Conservation (phyloP, 2,888 invertebrate species). For the Linyphia triangularis region DNA sequence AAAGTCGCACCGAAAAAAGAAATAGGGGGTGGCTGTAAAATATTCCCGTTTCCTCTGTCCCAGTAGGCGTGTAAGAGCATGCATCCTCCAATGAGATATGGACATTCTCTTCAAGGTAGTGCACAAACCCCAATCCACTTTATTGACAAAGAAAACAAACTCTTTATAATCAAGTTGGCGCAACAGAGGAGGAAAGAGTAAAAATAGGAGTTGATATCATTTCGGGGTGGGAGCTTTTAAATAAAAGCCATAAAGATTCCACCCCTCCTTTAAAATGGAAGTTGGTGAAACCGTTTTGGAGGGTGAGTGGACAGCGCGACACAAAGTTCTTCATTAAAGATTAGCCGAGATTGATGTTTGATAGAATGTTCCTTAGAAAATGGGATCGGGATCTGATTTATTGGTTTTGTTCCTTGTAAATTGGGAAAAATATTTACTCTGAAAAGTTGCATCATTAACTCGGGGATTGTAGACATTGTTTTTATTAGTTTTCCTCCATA, state of each 20-base stretch:
- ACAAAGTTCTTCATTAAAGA: constrained; percentile 41
- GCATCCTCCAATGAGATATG: constrained; percentile 35
- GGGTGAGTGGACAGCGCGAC: background rate
- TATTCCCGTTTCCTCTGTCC: constrained; percentile 55
- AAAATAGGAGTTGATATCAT: constrained; percentile 66
- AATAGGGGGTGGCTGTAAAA: constrained; percentile 60
- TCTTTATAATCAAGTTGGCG: constrained; percentile 60
- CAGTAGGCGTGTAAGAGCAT: constrained; percentile 45
- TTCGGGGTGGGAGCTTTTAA: constrained; percentile 11
- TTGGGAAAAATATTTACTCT: constrained; percentile 46
- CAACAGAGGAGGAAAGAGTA: constrained; percentile 37
- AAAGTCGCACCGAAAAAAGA: constrained; percentile 34
- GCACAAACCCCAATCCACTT: constrained; percentile 7
- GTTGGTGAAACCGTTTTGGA: constrained; percentile 3
- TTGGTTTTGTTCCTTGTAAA: constrained; percentile 24
- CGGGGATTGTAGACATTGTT: background rate
- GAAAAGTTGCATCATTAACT: background rate
- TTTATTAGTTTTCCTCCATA: background rate
- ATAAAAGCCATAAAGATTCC: constrained; percentile 62
- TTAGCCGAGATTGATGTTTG: constrained; percentile 43
- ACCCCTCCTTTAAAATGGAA: constrained; percentile 23
- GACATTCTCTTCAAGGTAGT: background rate
- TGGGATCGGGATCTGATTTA: constrained; percentile 41
- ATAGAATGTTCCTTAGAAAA: constrained; percentile 38
- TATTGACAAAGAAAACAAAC: constrained; percentile 67